Conservation (phyloP, 2,888 invertebrate species). For the Hymenopus coronatus region DNA sequence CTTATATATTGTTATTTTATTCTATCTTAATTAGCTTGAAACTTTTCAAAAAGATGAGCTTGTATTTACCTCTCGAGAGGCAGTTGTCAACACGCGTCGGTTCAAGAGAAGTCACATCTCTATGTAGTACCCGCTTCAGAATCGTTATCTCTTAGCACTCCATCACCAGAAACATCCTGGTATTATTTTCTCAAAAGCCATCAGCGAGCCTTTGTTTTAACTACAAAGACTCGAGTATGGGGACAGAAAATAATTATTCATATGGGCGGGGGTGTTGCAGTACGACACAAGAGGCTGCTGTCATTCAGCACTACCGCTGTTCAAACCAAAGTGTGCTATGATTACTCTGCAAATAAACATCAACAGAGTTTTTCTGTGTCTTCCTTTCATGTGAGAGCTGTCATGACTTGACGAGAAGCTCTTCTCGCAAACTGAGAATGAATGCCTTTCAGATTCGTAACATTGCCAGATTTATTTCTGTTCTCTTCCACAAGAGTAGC, state of each 20-base stretch:
- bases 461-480: not conserved
- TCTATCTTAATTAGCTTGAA: too few species aligned
- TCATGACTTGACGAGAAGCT: not conserved
- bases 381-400: not conserved
- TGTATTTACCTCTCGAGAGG: too few species aligned
- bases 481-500: not conserved
- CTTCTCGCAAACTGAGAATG: not conserved
- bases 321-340: not conserved
- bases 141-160: not conserved
- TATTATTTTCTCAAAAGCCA: not conserved
- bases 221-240: not conserved
- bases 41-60: too few species aligned
- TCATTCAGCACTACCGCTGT: not conserved
- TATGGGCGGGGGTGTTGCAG: not conserved
- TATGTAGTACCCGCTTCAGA: not conserved
- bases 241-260: not conserved
- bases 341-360: not conserved
- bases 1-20: too few species aligned
- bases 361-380: not conserved
- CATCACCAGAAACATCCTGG: not conserved
- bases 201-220: not conserved
- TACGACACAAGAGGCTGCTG: not conserved
- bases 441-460: not conserved
- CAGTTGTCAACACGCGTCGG: not conserved
- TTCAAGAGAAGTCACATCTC: not conserved